Base-by-base conservation (phyloP, 2,888 invertebrate species). In the Drosophila paranaensis region DNA sequence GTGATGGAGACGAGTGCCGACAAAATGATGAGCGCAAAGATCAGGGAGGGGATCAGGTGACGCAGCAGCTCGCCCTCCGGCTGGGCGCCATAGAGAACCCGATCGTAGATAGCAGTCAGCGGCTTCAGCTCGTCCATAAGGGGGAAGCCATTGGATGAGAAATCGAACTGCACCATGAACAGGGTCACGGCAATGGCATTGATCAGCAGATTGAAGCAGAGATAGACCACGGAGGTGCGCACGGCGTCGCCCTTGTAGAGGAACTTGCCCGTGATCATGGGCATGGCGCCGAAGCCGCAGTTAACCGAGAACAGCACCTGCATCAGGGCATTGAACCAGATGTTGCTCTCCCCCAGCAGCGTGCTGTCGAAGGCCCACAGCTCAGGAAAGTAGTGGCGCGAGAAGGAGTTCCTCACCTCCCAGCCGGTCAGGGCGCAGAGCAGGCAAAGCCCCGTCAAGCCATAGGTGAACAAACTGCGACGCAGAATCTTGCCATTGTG, bases 191-290 rank as follows among this genome's bases (percentile, higher is more conserved):
- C 90, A 37, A 93, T 90, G 42, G 92, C 92, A 74, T 91, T 92
- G 65, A 93, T 84, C 58, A 93, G 84, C 60, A 93, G 74, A 84
- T 93, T 93, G 60, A 93, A 93, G 78, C 92, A 93, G n/a, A 93
- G 82, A 56, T 93, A 93, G 11, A 93, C 91, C 42, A 92, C 82
- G 0, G 93, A 92, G 20, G 93, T 93, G 56, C 92, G 85, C 35
- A 93, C 92, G 1, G 93, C 93, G 70, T 93, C 93, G 33, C 93
- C 92, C 79, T 93, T 93, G 72, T 93, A 92, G 30, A 93, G 86
- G 74, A 93, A 93, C 77, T 93, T 93, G 6, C 93, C 93, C 1
- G 93, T 93, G n/a, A 93, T 58, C 77, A 93, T 92, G 14, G 93
- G 92, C 56, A 93, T 72, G 3, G 91, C 90, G 16, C 93, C 93